phyloP scores from a whole-genome alignment of 2,797 vertebrate species.

The Bucorvus abyssinicus region DNA sequence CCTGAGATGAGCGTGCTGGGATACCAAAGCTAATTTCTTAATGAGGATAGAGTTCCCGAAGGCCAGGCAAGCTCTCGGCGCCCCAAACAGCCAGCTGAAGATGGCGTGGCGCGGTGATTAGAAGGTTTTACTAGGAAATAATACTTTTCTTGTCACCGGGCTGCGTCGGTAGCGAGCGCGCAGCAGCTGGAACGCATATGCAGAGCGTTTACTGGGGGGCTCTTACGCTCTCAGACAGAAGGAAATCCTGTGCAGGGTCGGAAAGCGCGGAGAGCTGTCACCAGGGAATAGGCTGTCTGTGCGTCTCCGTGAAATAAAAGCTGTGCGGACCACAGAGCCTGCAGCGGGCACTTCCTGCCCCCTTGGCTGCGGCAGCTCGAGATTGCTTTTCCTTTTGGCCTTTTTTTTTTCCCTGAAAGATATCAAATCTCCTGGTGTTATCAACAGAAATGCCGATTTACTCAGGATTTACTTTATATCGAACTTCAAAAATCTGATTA shows the following conservation, averaged over 20 bases:
- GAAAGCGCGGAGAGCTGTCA: conserved; percentile 66
- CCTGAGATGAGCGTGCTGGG: background rate
- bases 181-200: conserved; percentile 80
- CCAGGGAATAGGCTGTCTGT: conserved; percentile 71
- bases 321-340: conserved; percentile 59
- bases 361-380: conserved; percentile 17
- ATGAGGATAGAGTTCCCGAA: conserved; percentile 35
- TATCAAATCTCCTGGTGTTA: conserved; percentile 47
- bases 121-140: conserved; percentile 73
- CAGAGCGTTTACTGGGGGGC: conserved; percentile 74
- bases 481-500: conserved; percentile 56
- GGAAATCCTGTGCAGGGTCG: conserved; percentile 79
- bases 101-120: conserved; percentile 65
- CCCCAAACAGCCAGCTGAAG: conserved; percentile 57
- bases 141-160: conserved; percentile 77
- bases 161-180: conserved; percentile 51
- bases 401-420: background rate
- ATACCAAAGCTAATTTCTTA: conserved; percentile 61
- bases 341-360: conserved; percentile 61
- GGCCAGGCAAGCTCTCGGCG: background rate
- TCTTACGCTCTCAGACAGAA: conserved; percentile 79
- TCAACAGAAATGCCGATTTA: conserved; percentile 28
- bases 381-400: conserved; percentile 15
- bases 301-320: conserved; percentile 73
- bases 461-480: conserved; percentile 70